phyloP scores from a whole-genome alignment of 2,888 invertebrate species.

The Eulithis prunata region DNA sequence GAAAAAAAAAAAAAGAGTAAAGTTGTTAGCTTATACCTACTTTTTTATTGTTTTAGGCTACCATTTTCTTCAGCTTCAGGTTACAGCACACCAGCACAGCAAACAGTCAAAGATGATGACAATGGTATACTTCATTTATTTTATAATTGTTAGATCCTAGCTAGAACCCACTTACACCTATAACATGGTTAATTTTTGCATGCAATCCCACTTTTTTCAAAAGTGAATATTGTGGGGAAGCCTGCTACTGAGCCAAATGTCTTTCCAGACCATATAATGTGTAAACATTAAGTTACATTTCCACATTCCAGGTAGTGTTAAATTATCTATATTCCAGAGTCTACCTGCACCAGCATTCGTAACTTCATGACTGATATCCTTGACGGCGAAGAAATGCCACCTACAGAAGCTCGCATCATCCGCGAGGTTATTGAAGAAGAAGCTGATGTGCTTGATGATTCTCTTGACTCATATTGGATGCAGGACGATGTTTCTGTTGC shows the following conservation, averaged over 20 bases:
- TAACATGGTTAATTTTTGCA: too few relatives aligned
- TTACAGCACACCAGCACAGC: constrained; percentile 62
- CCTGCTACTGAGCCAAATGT: too few relatives aligned
- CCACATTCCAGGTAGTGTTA: too few relatives aligned
- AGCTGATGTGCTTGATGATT: constrained; percentile 72
- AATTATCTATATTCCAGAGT: constrained; percentile 58
- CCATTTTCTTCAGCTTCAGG: constrained; percentile 59
- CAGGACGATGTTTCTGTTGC: constrained; percentile 70
- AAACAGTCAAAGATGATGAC: constrained; percentile 67
- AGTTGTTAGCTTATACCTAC: too few relatives aligned
- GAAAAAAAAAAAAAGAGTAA: too few relatives aligned
- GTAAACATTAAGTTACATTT: too few relatives aligned
- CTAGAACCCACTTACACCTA: too few relatives aligned
- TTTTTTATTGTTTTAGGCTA: constrained; percentile 55
- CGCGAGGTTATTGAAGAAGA: constrained; percentile 73
- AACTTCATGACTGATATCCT: constrained; percentile 77
- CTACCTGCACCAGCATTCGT: constrained; percentile 75
- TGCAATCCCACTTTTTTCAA: too few relatives aligned
- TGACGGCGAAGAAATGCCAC: constrained; percentile 66
- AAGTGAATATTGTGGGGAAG: too few relatives aligned
- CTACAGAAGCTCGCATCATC: constrained; percentile 69
- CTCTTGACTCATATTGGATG: constrained; percentile 75
- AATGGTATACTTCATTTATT: constrained; percentile 57
- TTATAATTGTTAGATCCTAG: too few relatives aligned
- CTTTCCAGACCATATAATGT: too few relatives aligned